A percentile compares a stretch with the other conserved stretches of the same genome.
phyloP scores from a whole-genome alignment of 2,888 invertebrate species.

The Oscheius myriophilus region DNA sequence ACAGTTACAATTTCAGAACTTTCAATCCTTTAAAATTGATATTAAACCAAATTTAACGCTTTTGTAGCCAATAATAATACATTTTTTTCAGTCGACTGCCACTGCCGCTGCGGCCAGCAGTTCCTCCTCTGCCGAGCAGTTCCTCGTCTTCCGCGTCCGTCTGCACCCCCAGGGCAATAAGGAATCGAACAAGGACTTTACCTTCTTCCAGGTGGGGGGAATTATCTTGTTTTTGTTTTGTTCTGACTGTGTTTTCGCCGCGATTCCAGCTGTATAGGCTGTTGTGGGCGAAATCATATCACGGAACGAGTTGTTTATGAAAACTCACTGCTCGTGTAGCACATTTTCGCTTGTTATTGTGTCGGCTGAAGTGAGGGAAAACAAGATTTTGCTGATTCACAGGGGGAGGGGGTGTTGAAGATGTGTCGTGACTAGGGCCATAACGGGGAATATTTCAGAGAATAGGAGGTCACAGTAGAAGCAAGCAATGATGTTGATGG shows the following conservation, averaged over 20 bases:
- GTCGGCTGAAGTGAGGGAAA: too few species aligned
- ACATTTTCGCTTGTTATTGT: too few species aligned
- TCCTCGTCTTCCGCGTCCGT: slow-evolving; percentile 63
- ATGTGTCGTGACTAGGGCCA: too few species aligned
- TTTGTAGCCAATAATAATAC: background rate
- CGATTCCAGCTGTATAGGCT: too few species aligned
- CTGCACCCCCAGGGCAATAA: slow-evolving; percentile 71
- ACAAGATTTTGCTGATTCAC: too few species aligned
- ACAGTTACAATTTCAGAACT: too few species aligned
- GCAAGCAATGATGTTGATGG: slow-evolving; percentile 1
- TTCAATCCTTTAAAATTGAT: too few species aligned
- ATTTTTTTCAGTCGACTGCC: slow-evolving; percentile 9
- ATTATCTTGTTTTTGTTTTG: background rate
- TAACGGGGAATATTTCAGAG: too few species aligned
- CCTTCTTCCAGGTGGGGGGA: slow-evolving; percentile 70
- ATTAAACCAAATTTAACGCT: background rate
- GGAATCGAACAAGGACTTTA: slow-evolving; percentile 70
- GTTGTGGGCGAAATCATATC: too few species aligned
- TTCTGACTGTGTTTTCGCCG: background rate
- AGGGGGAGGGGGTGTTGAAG: too few species aligned
- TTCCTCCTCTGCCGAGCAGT: background rate
- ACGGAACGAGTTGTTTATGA: too few species aligned
- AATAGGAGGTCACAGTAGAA: background rate
- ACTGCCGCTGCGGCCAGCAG: background rate
- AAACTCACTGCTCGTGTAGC: too few species aligned